Evolutionary conservation across 2,888 invertebrate species (phyloP).

Genomic region (Brachyopa scutellaris): DNA sequence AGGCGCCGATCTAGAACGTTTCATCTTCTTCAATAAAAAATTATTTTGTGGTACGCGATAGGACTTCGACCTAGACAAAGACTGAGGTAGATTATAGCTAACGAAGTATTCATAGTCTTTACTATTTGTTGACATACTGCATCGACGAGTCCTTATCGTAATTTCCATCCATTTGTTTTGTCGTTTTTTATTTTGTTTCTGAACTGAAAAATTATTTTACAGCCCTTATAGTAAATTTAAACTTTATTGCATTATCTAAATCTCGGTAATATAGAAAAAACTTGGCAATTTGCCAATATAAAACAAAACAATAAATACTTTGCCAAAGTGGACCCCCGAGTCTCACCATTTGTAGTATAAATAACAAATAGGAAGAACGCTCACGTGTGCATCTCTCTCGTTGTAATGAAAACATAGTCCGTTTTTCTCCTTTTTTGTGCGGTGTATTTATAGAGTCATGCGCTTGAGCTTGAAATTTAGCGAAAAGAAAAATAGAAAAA

Average conservation of each 20-base stretch:
- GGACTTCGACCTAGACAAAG: constrained; percentile 4
- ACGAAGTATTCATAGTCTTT: background rate
- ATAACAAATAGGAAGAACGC: constrained; percentile 32
- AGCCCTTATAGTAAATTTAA: constrained; percentile 2
- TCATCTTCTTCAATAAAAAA: constrained; percentile 3
- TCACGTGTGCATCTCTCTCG: constrained; percentile 28
- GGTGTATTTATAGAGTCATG: constrained; percentile 47
- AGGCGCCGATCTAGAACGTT: constrained; percentile 59
- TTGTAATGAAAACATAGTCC: background rate
- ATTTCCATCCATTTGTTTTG: too few species aligned
- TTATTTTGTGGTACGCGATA: background rate
- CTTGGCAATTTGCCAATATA: constrained; percentile 23
- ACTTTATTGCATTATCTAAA: constrained; percentile 1
- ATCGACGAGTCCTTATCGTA: too few species aligned
- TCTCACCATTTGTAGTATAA: background rate
- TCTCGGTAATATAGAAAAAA: background rate
- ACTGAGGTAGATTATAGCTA: background rate
- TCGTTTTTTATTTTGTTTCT: too few species aligned
- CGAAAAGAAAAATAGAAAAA: constrained; percentile 7
- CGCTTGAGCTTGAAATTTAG: constrained; percentile 14
- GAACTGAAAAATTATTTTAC: background rate
- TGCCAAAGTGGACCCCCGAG: constrained; percentile 34
- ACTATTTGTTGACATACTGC: too few species aligned
- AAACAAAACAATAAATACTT: background rate
- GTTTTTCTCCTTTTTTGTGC: constrained; percentile 17